Evolutionary conservation across 2,797 vertebrate genomes (phyloP).

Genomic region (Notamacropus eugenii): DNA sequence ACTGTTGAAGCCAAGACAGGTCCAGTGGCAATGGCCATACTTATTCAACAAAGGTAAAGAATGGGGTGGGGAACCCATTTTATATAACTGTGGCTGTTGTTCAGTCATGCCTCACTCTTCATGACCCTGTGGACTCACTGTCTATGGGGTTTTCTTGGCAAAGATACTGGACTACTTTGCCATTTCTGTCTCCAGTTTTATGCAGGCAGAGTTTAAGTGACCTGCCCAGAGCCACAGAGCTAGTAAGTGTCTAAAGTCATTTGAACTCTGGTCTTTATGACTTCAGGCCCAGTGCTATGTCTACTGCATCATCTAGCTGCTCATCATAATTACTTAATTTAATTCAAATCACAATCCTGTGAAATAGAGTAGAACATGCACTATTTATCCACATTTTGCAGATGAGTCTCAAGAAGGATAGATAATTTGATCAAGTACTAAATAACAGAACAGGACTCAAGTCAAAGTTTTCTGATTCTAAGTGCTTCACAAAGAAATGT

Average conservation of each 20-base stretch:
- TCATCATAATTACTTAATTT: background rate
- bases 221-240: background rate
- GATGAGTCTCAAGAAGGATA: no score
- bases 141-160: background rate
- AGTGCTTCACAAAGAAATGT: background rate
- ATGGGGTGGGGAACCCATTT: background rate
- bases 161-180: background rate
- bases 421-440: background rate
- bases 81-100: background rate
- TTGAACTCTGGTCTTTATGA: background rate
- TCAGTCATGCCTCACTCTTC: background rate
- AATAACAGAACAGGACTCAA: background rate
- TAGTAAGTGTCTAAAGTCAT: background rate
- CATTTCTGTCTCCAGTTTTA: background rate
- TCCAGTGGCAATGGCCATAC: background rate
- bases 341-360: background rate
- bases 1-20: conserved; percentile 28
- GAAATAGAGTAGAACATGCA: no score
- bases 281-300: background rate
- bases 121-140: background rate
- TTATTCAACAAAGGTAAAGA: conserved; percentile 30
- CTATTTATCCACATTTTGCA: no score
- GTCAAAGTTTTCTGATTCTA: background rate
- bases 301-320: background rate
- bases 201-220: background rate